Evolutionary conservation across 2,797 vertebrate genomes (phyloP).

Genomic region (Sebastolobus alascanus): DNA sequence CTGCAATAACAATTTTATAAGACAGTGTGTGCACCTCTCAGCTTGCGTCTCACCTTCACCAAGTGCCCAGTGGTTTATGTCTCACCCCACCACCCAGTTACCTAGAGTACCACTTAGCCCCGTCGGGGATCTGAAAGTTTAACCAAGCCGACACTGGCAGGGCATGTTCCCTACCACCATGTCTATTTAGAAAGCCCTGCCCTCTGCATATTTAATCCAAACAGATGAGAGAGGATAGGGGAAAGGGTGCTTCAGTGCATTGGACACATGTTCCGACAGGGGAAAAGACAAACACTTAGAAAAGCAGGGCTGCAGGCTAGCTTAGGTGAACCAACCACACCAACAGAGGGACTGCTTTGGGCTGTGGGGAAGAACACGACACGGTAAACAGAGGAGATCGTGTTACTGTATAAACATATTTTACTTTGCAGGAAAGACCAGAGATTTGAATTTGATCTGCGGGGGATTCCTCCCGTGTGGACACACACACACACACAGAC

Average conservation of each 20-base stretch:
- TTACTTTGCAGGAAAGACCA: constrained; percentile 26
- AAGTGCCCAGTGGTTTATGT: constrained; percentile 38
- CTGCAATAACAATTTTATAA: background rate
- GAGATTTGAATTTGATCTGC: constrained; percentile 29
- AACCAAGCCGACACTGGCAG: constrained; percentile 52
- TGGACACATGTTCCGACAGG: constrained; percentile 53
- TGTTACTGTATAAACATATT: constrained; percentile 28
- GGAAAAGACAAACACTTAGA: constrained; percentile 42
- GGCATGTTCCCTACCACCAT: constrained; percentile 50
- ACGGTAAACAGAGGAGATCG: constrained; percentile 19
- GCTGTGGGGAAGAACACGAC: constrained; percentile 19
- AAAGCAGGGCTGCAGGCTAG: constrained; percentile 35
- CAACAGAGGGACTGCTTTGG: constrained; percentile 23
- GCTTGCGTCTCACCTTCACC: background rate
- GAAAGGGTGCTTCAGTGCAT: constrained; percentile 41
- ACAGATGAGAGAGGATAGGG: constrained; percentile 58
- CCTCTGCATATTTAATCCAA: constrained; percentile 73
- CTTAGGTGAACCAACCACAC: constrained; percentile 37
- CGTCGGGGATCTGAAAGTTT: constrained; percentile 65
- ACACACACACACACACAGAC: background rate
- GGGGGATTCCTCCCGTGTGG: background rate
- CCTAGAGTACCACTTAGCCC: constrained; percentile 44
- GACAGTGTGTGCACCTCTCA: background rate
- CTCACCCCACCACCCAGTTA: constrained; percentile 23
- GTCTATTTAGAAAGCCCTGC: constrained; percentile 53